Percentiles rank a stretch among this genome's conserved stretches.
phyloP scores from a whole-genome alignment of 2,797 vertebrate species.

The Neostethus bicornis region DNA sequence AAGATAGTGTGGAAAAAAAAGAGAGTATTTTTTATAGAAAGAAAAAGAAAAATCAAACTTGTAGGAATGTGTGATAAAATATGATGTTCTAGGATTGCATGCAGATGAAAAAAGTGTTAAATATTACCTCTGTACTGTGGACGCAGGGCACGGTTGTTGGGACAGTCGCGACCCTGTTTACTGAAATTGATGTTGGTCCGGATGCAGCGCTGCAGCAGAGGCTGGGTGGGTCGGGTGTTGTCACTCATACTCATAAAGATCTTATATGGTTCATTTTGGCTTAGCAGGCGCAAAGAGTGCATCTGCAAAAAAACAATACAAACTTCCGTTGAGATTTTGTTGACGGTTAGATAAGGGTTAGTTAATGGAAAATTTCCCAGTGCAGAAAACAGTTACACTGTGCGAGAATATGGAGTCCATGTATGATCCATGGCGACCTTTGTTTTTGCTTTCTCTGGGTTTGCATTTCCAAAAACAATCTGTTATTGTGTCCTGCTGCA shows the following conservation, averaged over 20 bases:
- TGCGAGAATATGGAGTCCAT: too few species aligned
- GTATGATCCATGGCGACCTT: too few species aligned
- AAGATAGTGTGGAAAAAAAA: slow-evolving; percentile 24
- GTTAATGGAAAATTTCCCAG: too few species aligned
- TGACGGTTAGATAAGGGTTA: too few species aligned
- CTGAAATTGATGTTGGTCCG: slow-evolving; percentile 98
- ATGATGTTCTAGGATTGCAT: too few species aligned
- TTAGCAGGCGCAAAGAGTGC: slow-evolving; percentile 96
- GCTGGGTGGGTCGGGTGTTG: slow-evolving; percentile 92
- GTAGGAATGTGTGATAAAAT: background rate
- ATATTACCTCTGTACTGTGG: slow-evolving; percentile 91
- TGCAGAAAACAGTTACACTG: too few species aligned
- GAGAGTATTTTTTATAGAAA: slow-evolving; percentile 1
- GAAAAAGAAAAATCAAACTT: background rate
- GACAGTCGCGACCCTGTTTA: slow-evolving; percentile 94
- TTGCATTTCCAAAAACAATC: too few species aligned
- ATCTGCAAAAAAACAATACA: slow-evolving; percentile 76
- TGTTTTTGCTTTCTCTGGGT: too few species aligned
- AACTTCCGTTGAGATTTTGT: too few species aligned
- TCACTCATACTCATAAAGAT: slow-evolving; percentile 99
- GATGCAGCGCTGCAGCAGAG: slow-evolving; percentile 95
- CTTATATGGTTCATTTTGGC: slow-evolving; percentile 97
- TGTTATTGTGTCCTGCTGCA: too few species aligned
- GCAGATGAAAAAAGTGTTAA: background rate
- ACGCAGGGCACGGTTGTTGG: slow-evolving; percentile 94